Conservation (phyloP, 2,113 vertebrate genomes). For the Fulica atra region DNA sequence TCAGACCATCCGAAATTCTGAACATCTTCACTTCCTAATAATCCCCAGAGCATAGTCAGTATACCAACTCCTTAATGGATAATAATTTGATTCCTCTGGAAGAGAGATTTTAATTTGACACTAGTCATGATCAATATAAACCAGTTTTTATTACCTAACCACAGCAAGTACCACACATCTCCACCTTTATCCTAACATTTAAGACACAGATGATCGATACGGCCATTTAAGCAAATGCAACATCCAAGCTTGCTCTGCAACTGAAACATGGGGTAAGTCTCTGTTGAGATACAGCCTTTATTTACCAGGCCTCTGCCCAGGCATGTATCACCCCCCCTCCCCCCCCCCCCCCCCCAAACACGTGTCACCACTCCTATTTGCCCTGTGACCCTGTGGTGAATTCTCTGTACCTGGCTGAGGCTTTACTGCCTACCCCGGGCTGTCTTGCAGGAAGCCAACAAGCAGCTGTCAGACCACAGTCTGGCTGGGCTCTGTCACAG, state of each 20-base stretch:
- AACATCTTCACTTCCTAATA: neutral
- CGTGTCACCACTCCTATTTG: neutral
- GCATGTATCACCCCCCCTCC: neutral
- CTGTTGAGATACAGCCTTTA: neutral
- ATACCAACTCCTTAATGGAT: neutral
- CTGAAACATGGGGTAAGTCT: neutral
- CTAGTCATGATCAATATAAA: neutral
- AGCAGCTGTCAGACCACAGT: neutral
- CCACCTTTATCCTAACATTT: neutral
- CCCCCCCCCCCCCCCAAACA: no score
- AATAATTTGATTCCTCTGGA: neutral
- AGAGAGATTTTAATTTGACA: neutral
- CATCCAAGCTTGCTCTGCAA: neutral
- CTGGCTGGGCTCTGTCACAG: neutral
- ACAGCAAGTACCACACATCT: neutral
- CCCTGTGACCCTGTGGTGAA: neutral
- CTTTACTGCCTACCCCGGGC: neutral
- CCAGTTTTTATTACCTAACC: neutral
- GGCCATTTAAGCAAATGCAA: neutral
- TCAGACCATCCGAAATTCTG: neutral
- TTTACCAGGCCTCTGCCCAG: neutral
- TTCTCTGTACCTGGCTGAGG: neutral
- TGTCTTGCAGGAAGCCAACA: neutral
- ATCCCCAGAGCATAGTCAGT: neutral
- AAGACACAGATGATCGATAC: neutral